Evolutionary conservation across 1,140 invertebrate genomes (phyloP).

Genomic region (Reticulitermes speratus): DNA sequence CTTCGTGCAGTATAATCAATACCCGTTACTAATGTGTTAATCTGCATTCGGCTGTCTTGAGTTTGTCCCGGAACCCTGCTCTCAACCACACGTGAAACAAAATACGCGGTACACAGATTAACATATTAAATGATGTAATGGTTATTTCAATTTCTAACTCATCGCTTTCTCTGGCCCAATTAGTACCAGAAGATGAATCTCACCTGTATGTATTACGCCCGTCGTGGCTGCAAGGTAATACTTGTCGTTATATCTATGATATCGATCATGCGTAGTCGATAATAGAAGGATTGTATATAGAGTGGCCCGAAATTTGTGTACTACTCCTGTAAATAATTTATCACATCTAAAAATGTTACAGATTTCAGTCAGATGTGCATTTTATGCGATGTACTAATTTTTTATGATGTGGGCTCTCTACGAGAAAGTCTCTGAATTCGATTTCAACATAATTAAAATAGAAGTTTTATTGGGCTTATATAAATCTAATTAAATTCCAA

Average conservation of each 20-base stretch:
- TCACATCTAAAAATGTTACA: too few relatives aligned
- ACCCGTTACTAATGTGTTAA: background rate
- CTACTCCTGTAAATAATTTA: too few relatives aligned
- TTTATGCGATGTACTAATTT: too few relatives aligned
- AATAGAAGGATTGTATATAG: background rate
- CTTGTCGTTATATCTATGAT: background rate
- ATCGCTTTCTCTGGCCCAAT: constrained; percentile 11
- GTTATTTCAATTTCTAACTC: background rate
- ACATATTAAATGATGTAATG: constrained; percentile 3
- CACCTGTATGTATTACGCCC: background rate
- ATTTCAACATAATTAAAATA: too few relatives aligned
- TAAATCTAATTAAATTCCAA: too few relatives aligned
- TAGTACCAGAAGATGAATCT: background rate
- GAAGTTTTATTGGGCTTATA: too few relatives aligned
- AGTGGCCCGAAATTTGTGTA: background rate
- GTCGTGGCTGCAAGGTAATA: background rate
- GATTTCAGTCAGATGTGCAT: too few relatives aligned
- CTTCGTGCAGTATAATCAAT: background rate
- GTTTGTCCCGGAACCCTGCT: background rate
- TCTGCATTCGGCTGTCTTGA: background rate
- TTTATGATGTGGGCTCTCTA: too few relatives aligned
- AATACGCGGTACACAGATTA: background rate
- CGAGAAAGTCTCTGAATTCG: too few relatives aligned
- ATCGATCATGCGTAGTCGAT: background rate
- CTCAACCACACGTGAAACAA: background rate